Conservation (phyloP, 1,140 invertebrate genomes). For the Neodiprion lecontei region DNA sequence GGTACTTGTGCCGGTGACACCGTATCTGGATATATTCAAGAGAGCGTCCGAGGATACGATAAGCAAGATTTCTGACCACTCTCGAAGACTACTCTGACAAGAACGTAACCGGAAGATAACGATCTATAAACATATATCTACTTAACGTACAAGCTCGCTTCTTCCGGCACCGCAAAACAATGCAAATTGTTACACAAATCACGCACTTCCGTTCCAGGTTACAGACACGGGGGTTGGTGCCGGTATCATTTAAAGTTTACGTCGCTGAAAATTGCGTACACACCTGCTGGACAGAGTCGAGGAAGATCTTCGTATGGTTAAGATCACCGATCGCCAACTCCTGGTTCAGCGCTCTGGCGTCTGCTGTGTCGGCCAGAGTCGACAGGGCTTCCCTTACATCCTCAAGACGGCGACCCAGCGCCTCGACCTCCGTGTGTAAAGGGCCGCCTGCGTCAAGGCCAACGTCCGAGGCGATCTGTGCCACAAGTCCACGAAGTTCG, state of each 20-base stretch:
- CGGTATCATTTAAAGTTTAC: not conserved
- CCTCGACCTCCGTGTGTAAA: conserved; percentile 78
- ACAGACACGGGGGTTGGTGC: not conserved
- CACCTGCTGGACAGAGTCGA: conserved; percentile 72
- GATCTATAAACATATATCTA: no score
- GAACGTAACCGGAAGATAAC: no score
- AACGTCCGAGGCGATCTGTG: conserved; percentile 78
- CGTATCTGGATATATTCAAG: no score
- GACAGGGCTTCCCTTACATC: conserved; percentile 77
- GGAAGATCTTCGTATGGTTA: conserved; percentile 66
- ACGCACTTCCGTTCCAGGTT: not conserved
- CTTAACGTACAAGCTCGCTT: not conserved
- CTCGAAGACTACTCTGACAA: no score
- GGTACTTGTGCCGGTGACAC: no score
- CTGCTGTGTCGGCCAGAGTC: conserved; percentile 76
- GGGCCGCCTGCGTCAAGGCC: conserved; percentile 73
- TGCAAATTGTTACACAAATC: not conserved
- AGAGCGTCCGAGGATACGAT: no score
- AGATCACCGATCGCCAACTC: conserved; percentile 65
- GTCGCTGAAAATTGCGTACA: conserved; percentile 26
- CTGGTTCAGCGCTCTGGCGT: conserved; percentile 66
- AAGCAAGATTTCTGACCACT: no score
- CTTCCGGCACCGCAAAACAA: not conserved
- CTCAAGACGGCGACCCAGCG: conserved; percentile 76
- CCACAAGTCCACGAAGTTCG: conserved; percentile 76